These are phyloP conservation scores for Erpornis zantholeuca DNA, from an alignment of 2,113 vertebrate species.

Conservation along the genomic window DNA sequence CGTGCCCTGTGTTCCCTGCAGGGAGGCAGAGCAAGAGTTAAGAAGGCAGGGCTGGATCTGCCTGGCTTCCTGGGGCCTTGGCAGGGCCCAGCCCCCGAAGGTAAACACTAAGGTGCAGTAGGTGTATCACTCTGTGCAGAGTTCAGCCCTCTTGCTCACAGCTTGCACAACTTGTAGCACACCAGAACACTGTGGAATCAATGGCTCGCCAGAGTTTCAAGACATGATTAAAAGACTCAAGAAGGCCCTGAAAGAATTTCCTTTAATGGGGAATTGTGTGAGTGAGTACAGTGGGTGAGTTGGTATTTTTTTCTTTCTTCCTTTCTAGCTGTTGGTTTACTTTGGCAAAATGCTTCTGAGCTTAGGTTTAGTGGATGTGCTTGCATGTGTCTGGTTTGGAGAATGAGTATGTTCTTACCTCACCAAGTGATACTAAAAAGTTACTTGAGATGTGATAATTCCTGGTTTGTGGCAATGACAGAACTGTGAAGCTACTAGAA, in stretches of 20 bases:
- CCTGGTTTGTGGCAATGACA: not conserved
- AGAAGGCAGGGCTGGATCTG: constrained; percentile 40
- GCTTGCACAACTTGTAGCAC: constrained; percentile 64
- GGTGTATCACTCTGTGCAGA: constrained; percentile 58
- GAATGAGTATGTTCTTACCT: constrained; percentile 21
- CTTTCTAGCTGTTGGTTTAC: constrained; percentile 39
- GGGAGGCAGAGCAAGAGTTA: constrained; percentile 58
- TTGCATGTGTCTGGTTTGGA: constrained; percentile 23
- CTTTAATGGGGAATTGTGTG: constrained; percentile 91
- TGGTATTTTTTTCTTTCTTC: constrained; percentile 48
- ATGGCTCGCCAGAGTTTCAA: constrained; percentile 69
- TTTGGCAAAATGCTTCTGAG: constrained; percentile 40
- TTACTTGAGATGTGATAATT: not conserved
- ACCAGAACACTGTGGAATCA: constrained; percentile 63
- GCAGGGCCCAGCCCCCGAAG: constrained; percentile 66
- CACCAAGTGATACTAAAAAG: not conserved
- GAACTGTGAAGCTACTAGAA: not conserved
- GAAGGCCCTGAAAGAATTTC: constrained; percentile 70
- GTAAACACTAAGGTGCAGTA: constrained; percentile 79
- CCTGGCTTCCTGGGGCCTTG: constrained; percentile 46
- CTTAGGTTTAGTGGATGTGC: constrained; percentile 19
- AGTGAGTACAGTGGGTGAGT: constrained; percentile 91
- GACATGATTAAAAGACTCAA: constrained; percentile 77
- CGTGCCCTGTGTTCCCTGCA: not conserved
- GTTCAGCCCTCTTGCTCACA: constrained; percentile 60